Base-by-base conservation (phyloP, 1,140 invertebrate species). In the Dermatophagoides farinae region DNA sequence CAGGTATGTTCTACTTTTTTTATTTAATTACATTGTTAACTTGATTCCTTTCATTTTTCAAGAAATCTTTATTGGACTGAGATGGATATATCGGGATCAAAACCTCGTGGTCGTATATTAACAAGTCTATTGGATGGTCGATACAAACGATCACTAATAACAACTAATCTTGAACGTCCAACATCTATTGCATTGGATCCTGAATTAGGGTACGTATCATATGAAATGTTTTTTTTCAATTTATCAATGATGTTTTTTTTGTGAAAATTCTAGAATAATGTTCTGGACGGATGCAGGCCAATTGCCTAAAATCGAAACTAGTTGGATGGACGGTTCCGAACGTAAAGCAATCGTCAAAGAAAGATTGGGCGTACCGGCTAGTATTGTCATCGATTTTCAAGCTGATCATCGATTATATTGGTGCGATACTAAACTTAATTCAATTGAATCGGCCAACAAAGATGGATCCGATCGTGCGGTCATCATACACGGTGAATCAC, bases 61-160 rank as follows among this genome's bases (percentile, higher is more conserved):
- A 84, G 83, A 53, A 95, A 95, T 73, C 73, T 96, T 0, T 97
- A 93, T 69, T 96, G 90, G 89, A 86, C 86, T 0, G 90, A 96
- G 70, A 78, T 82, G 0, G 86, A 89, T 66, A 69, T 80, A 20
- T 65, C 61, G 11, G 80, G 80, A 0, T 77, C 79, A 0, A 71
- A 70, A 50, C 67, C 70, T 4, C 67, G 70, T 44, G 73, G 87
- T 14, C 76, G 82, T 58, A 80, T 96, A 1, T 82, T 91, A 76
- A 87, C 93, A 0, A 80, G 88, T 0, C 83, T 84, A 68, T 80
- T 82, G 1, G 91, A 96, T 70, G 91, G 91, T 9, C 74, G 90
- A 49, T 97, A 97, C 69, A 75, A 84, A 61, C 74, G 85, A 63
- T 82, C 85, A 5, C 70, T 96, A 6, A 67, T 81, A 39, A 69